phyloP scores from a whole-genome alignment of 2,888 invertebrate species.

The Sminthurinus aureus region DNA sequence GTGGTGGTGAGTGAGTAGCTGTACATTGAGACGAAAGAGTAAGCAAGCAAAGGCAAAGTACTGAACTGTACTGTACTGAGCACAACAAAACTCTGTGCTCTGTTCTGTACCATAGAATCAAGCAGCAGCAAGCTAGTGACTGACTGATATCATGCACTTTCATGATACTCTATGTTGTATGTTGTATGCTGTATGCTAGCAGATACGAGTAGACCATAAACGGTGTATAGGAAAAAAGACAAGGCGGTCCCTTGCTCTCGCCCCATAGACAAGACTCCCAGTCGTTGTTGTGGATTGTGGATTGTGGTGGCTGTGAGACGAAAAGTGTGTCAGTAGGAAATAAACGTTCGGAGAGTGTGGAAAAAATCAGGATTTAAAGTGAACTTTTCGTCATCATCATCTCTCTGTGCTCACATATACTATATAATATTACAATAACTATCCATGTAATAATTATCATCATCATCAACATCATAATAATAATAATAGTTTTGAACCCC shows the following conservation, averaged over 20 bases:
- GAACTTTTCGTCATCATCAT: conserved; percentile 21
- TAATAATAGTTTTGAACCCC: not conserved
- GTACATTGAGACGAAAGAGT: conserved; percentile 34
- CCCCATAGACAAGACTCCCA: conserved; percentile 42
- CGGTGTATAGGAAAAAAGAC: conserved; percentile 22
- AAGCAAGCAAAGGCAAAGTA: conserved; percentile 3
- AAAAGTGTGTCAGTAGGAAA: conserved; percentile 61
- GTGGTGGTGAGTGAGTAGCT: conserved; percentile 2
- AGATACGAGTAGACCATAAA: conserved; percentile 20
- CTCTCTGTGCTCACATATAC: conserved; percentile 3
- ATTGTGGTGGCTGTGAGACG: conserved; percentile 50
- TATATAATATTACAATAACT: too few relatives aligned
- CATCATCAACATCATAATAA: too few relatives aligned
- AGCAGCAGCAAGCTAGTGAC: not conserved
- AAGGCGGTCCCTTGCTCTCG: conserved; percentile 37
- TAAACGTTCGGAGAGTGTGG: conserved; percentile 56
- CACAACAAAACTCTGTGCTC: not conserved
- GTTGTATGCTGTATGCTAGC: too few relatives aligned
- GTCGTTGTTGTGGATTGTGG: conserved; percentile 50
- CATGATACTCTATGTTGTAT: too few relatives aligned
- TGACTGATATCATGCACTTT: not conserved
- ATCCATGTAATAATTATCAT: too few relatives aligned
- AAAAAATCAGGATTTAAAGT: conserved; percentile 39
- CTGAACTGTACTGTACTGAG: not conserved
- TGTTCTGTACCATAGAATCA: not conserved